These are phyloP conservation scores for Cassiopea xamachana DNA, from an alignment of 30 jellyfish, hydroid and myxozoan genomes.

Conservation along the genomic window DNA sequence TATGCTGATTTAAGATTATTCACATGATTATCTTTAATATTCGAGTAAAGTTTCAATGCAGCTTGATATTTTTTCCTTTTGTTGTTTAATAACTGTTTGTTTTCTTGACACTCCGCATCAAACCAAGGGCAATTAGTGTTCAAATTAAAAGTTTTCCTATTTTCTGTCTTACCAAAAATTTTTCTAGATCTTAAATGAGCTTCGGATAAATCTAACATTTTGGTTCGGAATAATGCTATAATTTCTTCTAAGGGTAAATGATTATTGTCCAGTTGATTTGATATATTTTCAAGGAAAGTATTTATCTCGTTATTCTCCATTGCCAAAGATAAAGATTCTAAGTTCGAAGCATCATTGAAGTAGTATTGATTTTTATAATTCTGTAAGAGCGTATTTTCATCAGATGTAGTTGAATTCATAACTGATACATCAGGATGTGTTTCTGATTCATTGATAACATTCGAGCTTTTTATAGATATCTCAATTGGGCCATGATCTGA, in stretches of 20 bases:
- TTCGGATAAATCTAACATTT: conserved; percentile 11
- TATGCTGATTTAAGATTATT: conserved; percentile 8
- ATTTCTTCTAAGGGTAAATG: background rate
- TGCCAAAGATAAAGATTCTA: conserved; percentile 11
- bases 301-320: conserved; percentile 3
- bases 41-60: conserved; percentile 14
- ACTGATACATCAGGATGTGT: conserved; percentile 10
- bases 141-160: background rate
- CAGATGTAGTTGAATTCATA: background rate
- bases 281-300: conserved; percentile 2
- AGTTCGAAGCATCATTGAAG: background rate
- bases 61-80: conserved; percentile 15
- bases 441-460: background rate
- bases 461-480: background rate
- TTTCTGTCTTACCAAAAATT: background rate
- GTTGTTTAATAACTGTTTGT: conserved; percentile 16
- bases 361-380: conserved; percentile 5
- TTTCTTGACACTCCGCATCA: conserved; percentile 17
- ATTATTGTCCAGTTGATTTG: conserved; percentile 5
- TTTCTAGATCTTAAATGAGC: conserved; percentile 3
- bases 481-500: conserved; percentile 30
- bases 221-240: background rate
- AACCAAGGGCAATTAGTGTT: conserved; percentile 17
- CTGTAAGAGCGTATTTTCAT: conserved; percentile 2
- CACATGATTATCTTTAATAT: conserved; percentile 7